Percentiles rank a stretch among this genome's conserved stretches.
phyloP scores from a whole-genome alignment of 2,888 invertebrate genomes.

The Oscheius sp. region DNA sequence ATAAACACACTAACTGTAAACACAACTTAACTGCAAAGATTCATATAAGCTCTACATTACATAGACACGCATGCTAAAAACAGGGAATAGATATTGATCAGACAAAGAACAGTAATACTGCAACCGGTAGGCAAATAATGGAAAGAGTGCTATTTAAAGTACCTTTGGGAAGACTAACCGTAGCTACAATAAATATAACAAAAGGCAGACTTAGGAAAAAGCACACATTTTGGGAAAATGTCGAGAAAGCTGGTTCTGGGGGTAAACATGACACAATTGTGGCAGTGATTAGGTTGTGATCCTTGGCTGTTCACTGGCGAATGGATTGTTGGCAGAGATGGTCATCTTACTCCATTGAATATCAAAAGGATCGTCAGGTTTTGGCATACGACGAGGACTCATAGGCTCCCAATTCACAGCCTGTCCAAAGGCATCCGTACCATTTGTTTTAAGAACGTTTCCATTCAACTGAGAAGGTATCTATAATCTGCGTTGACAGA shows the following conservation, averaged over 20 bases:
- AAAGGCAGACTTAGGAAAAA: conserved; percentile 11
- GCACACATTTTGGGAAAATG: conserved; percentile 11
- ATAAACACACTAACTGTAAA: conserved; percentile 12
- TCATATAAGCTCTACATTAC: conserved; percentile 5
- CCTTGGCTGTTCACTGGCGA: conserved; percentile 19
- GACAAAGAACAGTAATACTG: conserved; percentile 13
- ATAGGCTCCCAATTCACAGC: conserved; percentile 41
- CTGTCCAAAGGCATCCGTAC: conserved; percentile 31
- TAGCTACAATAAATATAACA: conserved; percentile 17
- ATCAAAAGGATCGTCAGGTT: conserved; percentile 64
- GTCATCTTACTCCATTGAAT: conserved; percentile 62
- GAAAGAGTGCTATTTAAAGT: conserved; percentile 1
- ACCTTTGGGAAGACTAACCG: conserved; percentile 5
- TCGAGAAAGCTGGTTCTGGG: conserved; percentile 1
- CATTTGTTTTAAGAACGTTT: background rate
- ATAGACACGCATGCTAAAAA: background rate
- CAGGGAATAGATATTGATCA: background rate
- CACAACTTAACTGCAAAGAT: conserved; percentile 1
- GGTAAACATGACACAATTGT: background rate
- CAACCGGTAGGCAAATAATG: conserved; percentile 22
- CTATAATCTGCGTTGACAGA: background rate
- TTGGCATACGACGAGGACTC: conserved; percentile 31
- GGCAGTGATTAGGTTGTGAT: background rate
- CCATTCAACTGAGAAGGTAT: background rate
- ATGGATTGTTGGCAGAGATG: conserved; percentile 30